Conservation (phyloP, 2,113 vertebrate species). For the Limnothrissa miodon region DNA sequence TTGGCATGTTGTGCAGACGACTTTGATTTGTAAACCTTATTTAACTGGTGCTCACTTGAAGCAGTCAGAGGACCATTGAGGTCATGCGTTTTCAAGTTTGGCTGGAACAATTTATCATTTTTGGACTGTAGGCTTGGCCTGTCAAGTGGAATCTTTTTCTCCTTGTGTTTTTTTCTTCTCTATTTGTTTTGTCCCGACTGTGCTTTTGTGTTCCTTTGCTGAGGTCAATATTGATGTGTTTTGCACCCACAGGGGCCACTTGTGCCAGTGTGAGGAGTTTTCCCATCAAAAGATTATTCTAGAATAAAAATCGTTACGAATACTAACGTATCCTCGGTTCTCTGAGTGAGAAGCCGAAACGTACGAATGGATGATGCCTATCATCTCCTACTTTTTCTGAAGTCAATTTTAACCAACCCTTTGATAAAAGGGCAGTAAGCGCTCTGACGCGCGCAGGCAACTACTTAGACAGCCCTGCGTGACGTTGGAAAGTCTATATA, state of each 20-base stretch:
- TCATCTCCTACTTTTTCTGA: too few relatives aligned
- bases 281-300: too few relatives aligned
- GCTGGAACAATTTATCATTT: background rate
- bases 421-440: too few relatives aligned
- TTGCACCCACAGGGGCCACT: conserved; percentile 22
- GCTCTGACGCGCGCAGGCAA: too few relatives aligned
- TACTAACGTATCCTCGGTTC: too few relatives aligned
- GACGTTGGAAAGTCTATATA: too few relatives aligned
- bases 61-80: background rate
- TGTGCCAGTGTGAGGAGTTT: background rate
- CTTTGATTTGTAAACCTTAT: background rate
- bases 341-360: too few relatives aligned
- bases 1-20: background rate
- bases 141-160: background rate
- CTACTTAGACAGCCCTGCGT: too few relatives aligned
- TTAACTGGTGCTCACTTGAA: background rate
- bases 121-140: background rate
- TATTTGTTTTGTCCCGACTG: background rate
- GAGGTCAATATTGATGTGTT: conserved; percentile 39
- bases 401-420: too few relatives aligned
- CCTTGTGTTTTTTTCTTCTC: background rate
- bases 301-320: too few relatives aligned
- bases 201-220: background rate
- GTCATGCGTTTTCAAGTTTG: background rate
- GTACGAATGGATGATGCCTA: too few relatives aligned